Percentiles rank a stretch among this genome's conserved stretches.
Conservation (phyloP, 2,888 invertebrate genomes). For the Adelognathus sp. region DNA sequence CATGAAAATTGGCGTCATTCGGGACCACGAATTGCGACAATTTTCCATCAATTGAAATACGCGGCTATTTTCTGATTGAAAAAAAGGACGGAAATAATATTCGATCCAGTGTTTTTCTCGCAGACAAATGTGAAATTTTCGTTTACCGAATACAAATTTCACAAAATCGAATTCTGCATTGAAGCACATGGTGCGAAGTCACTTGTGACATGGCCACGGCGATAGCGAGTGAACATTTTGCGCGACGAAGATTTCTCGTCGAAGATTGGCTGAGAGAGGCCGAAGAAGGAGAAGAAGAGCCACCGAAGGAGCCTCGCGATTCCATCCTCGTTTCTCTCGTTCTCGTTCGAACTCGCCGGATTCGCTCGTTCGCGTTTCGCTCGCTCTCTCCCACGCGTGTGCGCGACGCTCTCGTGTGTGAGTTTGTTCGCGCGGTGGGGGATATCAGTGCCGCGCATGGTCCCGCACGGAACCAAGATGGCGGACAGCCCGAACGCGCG, state of each 20-base stretch:
- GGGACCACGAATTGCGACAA: neutral
- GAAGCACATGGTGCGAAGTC: slow-evolving; percentile 21
- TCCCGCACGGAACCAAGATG: slow-evolving; percentile 62
- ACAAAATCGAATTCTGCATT: too few species aligned
- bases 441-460: slow-evolving; percentile 61
- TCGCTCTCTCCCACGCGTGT: neutral
- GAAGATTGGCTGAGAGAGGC: slow-evolving; percentile 39
- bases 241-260: slow-evolving; percentile 36
- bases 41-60: too few species aligned
- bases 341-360: slow-evolving; percentile 3
- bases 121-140: too few species aligned
- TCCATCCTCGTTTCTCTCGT: slow-evolving; percentile 20
- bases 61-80: too few species aligned
- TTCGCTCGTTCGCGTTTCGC: slow-evolving; percentile 31
- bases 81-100: too few species aligned
- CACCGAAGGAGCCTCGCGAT: slow-evolving; percentile 2
- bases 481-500: slow-evolving; percentile 56
- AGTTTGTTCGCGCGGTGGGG: slow-evolving; percentile 55
- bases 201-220: slow-evolving; percentile 29
- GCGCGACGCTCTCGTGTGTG: slow-evolving; percentile 17
- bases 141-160: too few species aligned
- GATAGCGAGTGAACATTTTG: slow-evolving; percentile 27
- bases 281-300: slow-evolving; percentile 12
- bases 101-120: too few species aligned
- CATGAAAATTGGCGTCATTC: neutral